phyloP scores from a whole-genome alignment of 2,113 vertebrate species.

The Acanthochromis polyacanthus region DNA sequence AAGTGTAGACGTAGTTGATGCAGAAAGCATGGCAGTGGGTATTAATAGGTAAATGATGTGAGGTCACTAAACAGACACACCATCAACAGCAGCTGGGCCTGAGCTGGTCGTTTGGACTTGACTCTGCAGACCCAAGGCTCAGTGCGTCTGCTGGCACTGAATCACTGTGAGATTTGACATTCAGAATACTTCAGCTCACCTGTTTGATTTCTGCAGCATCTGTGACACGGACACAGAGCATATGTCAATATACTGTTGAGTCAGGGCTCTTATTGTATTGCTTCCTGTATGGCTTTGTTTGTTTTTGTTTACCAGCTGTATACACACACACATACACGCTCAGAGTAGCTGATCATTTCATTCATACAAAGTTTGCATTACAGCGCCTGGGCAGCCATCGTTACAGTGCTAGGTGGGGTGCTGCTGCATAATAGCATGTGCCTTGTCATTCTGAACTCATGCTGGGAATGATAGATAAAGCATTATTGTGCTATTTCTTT shows the following conservation, averaged over 20 bases:
- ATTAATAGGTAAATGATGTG: constrained; percentile 34
- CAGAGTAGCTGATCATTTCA: constrained; percentile 37
- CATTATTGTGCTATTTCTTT: constrained; percentile 51
- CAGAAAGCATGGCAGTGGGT: constrained; percentile 52
- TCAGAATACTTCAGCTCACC: constrained; percentile 65
- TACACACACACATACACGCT: constrained; percentile 17
- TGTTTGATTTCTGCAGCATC: constrained; percentile 61
- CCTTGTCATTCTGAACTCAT: constrained; percentile 70
- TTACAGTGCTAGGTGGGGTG: constrained; percentile 52
- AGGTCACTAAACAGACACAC: constrained; percentile 47
- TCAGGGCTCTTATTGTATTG: constrained; percentile 59
- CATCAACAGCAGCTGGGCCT: constrained; percentile 43
- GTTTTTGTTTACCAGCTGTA: constrained; percentile 44
- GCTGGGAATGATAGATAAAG: constrained; percentile 47
- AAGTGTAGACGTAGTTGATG: constrained; percentile 56
- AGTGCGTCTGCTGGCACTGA: constrained; percentile 59
- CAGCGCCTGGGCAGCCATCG: constrained; percentile 49
- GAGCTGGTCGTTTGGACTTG: constrained; percentile 46
- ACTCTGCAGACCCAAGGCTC: constrained; percentile 48
- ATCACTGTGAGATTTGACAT: constrained; percentile 82
- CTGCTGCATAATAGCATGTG: constrained; percentile 76
- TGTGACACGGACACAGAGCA: constrained; percentile 48
- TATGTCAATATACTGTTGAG: constrained; percentile 38
- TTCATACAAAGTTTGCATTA: constrained; percentile 52
- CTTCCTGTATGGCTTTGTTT: constrained; percentile 57